Evolutionary conservation across 2,888 invertebrate genomes (phyloP).

Genomic region (Tholera decimalis): DNA sequence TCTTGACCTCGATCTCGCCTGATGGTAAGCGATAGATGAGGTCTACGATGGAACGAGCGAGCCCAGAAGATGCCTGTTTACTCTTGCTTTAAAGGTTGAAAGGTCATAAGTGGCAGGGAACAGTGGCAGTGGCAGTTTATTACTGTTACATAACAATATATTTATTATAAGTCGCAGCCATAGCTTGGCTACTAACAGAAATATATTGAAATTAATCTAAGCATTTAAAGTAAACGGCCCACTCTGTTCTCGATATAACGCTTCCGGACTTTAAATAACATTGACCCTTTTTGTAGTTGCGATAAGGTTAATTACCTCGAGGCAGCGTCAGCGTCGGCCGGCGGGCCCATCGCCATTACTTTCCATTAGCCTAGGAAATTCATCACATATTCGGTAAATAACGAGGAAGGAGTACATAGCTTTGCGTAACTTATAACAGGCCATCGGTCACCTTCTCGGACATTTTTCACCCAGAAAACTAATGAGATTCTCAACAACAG

Average conservation of each 20-base stretch:
- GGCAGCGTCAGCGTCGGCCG: conserved; percentile 50
- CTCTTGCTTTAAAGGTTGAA: too few relatives aligned
- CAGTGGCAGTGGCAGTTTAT: too few relatives aligned
- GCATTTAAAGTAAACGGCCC: conserved; percentile 35
- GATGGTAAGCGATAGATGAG: too few relatives aligned
- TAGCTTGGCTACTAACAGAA: background rate
- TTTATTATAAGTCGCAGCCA: conserved; percentile 4
- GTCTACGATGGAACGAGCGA: too few relatives aligned
- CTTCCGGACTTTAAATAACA: conserved; percentile 69
- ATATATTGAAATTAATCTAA: conserved; percentile 27
- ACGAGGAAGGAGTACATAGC: conserved; percentile 61
- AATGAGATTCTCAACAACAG: conserved; percentile 73
- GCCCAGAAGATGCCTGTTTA: too few relatives aligned
- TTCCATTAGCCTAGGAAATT: conserved; percentile 75
- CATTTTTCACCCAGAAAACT: conserved; percentile 74
- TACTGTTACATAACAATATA: conserved; percentile 19
- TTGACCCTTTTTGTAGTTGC: conserved; percentile 65
- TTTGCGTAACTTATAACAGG: conserved; percentile 69
- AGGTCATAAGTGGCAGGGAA: too few relatives aligned
- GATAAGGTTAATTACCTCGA: conserved; percentile 74
- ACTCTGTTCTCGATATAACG: conserved; percentile 50
- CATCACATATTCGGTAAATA: conserved; percentile 70
- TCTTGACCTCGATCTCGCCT: too few relatives aligned
- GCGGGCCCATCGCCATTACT: conserved; percentile 72
- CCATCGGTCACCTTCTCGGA: conserved; percentile 73